Conservation (phyloP, 1,140 invertebrate species). For the Drosophila subpulchrella region DNA sequence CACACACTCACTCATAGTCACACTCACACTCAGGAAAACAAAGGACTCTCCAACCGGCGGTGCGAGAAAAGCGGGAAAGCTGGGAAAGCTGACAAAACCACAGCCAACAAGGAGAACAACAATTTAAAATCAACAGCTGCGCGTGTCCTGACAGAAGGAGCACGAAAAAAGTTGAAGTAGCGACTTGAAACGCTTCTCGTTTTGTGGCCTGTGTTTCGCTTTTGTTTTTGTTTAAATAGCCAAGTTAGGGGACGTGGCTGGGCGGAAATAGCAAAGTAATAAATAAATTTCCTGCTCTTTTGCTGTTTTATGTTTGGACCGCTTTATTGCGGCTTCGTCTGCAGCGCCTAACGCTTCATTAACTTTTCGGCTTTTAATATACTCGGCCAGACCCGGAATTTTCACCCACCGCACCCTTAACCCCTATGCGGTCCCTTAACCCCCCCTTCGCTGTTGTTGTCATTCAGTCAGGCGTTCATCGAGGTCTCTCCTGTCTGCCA, state of each 20-base stretch:
- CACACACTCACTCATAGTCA: background rate
- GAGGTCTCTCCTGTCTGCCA: conserved; percentile 29
- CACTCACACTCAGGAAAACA: conserved; percentile 29
- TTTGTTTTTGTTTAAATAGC: conserved; percentile 23
- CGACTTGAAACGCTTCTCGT: conserved; percentile 43
- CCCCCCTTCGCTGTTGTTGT: conserved; percentile 39
- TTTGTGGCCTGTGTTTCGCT: conserved; percentile 4
- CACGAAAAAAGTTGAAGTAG: conserved; percentile 46
- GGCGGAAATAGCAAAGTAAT: conserved; percentile 66
- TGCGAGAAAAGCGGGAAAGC: conserved; percentile 6
- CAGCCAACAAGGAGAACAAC: conserved; percentile 60
- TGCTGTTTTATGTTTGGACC: conserved; percentile 59
- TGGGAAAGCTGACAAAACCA: conserved; percentile 64
- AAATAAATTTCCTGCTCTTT: conserved; percentile 71
- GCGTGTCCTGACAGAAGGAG: conserved; percentile 54
- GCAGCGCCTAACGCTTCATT: conserved; percentile 68
- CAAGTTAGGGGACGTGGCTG: conserved; percentile 6
- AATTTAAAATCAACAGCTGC: conserved; percentile 80
- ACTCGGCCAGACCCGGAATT: conserved; percentile 59
- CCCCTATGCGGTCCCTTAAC: conserved; percentile 2
- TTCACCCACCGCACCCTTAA: conserved; percentile 34
- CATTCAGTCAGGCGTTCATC: conserved; percentile 66
- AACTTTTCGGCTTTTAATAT: conserved; percentile 78
- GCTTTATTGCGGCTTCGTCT: conserved; percentile 65
- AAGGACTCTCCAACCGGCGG: conserved; percentile 19